phyloP scores from a whole-genome alignment of 2,888 invertebrate genomes.

The Eretmocerus hayati region DNA sequence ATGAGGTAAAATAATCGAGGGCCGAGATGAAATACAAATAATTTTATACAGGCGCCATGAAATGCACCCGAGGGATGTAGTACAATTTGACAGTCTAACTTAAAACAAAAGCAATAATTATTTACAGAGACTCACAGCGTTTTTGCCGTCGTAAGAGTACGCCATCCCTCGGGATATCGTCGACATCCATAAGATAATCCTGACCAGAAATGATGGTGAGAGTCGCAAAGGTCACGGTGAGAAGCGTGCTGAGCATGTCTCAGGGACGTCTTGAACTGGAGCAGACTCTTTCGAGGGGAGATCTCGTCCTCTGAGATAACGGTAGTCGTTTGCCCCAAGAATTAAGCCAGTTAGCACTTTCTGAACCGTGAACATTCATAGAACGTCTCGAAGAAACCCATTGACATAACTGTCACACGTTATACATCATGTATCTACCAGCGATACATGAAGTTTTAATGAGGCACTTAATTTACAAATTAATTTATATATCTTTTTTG shows the following conservation, averaged over 20 bases:
- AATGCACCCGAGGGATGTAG: constrained; percentile 27
- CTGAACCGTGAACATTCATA: constrained; percentile 13
- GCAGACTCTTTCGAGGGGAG: constrained; percentile 4
- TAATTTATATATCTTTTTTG: too few species aligned
- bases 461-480: too few species aligned
- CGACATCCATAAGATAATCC: constrained; percentile 22
- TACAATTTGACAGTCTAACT: too few species aligned
- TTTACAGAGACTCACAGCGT: constrained; percentile 40
- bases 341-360: constrained; percentile 35
- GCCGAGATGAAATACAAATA: too few species aligned
- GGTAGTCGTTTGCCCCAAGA: constrained; percentile 30
- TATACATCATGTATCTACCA: not conserved
- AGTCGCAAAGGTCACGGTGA: constrained; percentile 24
- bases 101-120: too few species aligned
- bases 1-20: too few species aligned
- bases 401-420: constrained; percentile 22
- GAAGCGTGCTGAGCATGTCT: constrained; percentile 32
- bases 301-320: constrained; percentile 26
- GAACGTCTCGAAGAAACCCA: constrained; percentile 11
- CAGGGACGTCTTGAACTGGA: constrained; percentile 14
- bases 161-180: constrained; percentile 29
- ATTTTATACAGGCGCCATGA: too few species aligned
- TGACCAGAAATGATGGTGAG: constrained; percentile 29
- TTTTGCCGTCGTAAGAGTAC: constrained; percentile 26
- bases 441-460: too few species aligned